phyloP scores from a whole-genome alignment of 2,113 vertebrate genomes.

The Columbina picui region DNA sequence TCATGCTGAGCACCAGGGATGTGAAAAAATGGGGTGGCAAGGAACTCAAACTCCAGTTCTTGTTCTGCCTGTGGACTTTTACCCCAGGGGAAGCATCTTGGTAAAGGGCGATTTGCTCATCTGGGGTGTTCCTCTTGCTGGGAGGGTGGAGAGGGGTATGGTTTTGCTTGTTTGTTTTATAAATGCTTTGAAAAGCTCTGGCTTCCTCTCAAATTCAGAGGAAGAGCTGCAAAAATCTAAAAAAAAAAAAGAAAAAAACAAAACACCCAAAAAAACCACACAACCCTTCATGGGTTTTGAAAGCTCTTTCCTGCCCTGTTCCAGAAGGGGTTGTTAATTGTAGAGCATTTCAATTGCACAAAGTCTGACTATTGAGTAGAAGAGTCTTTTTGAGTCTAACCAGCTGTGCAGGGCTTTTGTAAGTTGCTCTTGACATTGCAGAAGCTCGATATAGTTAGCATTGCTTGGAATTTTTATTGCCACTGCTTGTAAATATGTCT shows the following conservation, averaged over 20 bases:
- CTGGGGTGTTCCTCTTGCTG: background rate
- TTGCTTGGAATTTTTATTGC: constrained; percentile 44
- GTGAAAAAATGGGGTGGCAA: background rate
- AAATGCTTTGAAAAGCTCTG: constrained; percentile 33
- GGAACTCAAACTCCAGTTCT: background rate
- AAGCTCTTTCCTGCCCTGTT: constrained; percentile 12
- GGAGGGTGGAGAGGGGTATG: background rate
- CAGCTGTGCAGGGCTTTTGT: constrained; percentile 9
- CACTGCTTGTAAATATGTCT: constrained; percentile 48
- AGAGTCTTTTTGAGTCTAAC: constrained; percentile 9
- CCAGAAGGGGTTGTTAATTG: background rate
- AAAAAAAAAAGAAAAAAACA: background rate
- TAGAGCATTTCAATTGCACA: background rate
- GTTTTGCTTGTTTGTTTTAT: constrained; percentile 17
- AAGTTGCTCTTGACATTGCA: background rate
- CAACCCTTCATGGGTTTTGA: background rate
- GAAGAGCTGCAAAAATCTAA: background rate
- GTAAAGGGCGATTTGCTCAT: background rate
- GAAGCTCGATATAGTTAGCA: background rate
- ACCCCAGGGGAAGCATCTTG: background rate
- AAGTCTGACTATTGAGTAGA: background rate
- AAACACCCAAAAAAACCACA: background rate
- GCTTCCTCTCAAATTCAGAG: background rate
- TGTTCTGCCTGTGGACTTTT: background rate
- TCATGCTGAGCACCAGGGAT: background rate